Conservation (phyloP, 2,888 invertebrate genomes). For the Teleiodes luculella region DNA sequence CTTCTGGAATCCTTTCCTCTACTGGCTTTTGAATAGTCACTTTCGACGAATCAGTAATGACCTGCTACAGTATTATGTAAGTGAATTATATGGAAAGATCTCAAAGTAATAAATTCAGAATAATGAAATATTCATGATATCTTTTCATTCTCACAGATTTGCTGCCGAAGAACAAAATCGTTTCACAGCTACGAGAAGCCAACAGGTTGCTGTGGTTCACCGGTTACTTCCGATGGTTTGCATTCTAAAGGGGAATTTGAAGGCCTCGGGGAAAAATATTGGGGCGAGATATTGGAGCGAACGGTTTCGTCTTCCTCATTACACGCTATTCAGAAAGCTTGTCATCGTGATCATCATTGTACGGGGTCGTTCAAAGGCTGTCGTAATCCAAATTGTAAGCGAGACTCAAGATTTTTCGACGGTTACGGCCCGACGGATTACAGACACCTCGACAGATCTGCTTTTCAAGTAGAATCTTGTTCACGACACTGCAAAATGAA, state of each 20-base stretch:
- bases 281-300: slow-evolving; percentile 88
- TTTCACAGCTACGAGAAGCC: slow-evolving; percentile 66
- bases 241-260: slow-evolving; percentile 80
- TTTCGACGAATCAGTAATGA: slow-evolving; percentile 89
- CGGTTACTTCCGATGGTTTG: slow-evolving; percentile 68
- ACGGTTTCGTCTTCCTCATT: slow-evolving; percentile 87
- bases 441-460: slow-evolving; percentile 65
- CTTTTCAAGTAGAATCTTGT: slow-evolving; percentile 73
- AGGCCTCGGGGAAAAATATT: slow-evolving; percentile 84
- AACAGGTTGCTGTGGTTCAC: slow-evolving; percentile 69
- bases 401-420: slow-evolving; percentile 67
- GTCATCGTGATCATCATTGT: slow-evolving; percentile 65
- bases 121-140: slow-evolving; percentile 1
- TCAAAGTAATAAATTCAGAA: not conserved
- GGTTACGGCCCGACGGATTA: slow-evolving; percentile 64
- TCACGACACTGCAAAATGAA: slow-evolving; percentile 70
- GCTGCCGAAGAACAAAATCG: slow-evolving; percentile 63
- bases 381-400: slow-evolving; percentile 59
- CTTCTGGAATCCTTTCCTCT: slow-evolving; percentile 94
- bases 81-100: slow-evolving; percentile 31
- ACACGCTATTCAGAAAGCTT: slow-evolving; percentile 81
- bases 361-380: slow-evolving; percentile 72
- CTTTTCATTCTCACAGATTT: slow-evolving; percentile 57
- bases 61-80: slow-evolving; percentile 86
- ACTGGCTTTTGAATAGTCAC: slow-evolving; percentile 92